These are phyloP conservation scores for Gastrophysa polygoni DNA, from an alignment of 2,888 invertebrate species.

Conservation along the genomic window DNA sequence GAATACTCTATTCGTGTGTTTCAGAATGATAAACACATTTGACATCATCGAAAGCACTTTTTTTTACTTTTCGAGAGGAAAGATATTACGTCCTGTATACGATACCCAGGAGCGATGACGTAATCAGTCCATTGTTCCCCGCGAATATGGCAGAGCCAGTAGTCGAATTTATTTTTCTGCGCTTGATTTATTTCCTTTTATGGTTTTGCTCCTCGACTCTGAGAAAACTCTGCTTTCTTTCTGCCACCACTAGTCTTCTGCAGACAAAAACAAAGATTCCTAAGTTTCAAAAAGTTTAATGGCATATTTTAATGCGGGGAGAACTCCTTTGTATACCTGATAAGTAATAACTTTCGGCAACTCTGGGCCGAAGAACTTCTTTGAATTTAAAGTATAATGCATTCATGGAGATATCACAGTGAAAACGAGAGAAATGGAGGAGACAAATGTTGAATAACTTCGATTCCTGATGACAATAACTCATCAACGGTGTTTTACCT, in stretches of 20 bases:
- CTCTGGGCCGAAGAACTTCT: slow-evolving; percentile 20
- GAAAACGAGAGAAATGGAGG: neutral
- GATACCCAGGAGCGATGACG: neutral
- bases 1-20: too few relatives aligned
- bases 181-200: slow-evolving; percentile 41
- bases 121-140: slow-evolving; percentile 40
- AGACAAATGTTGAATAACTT: neutral
- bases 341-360: slow-evolving; percentile 28
- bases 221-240: slow-evolving; percentile 25
- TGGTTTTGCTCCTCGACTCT: slow-evolving; percentile 27
- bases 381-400: slow-evolving; percentile 23
- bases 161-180: slow-evolving; percentile 37
- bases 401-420: slow-evolving; percentile 20
- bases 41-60: too few relatives aligned
- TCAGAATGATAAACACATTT: too few relatives aligned
- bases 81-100: neutral
- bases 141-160: slow-evolving; percentile 30
- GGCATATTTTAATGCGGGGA: slow-evolving; percentile 33
- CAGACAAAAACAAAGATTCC: slow-evolving; percentile 32
- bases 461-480: neutral
- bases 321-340: slow-evolving; percentile 29
- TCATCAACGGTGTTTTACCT: neutral
- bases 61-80: too few relatives aligned
- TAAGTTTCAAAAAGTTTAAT: slow-evolving; percentile 33
- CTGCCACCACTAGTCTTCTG: slow-evolving; percentile 30